These are phyloP conservation scores for Apeira syringaria DNA, from an alignment of 2,888 invertebrate species.

Conservation along the genomic window DNA sequence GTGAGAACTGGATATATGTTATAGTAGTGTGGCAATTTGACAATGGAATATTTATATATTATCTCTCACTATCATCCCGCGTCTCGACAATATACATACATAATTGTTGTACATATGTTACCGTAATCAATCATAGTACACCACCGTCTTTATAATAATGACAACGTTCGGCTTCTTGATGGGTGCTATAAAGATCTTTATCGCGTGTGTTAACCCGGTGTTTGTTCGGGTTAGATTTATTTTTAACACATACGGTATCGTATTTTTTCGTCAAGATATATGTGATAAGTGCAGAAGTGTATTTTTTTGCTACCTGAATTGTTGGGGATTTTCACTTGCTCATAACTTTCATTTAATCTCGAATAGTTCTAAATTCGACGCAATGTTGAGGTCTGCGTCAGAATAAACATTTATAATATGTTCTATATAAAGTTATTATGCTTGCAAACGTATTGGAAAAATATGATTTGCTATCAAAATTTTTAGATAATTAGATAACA, in stretches of 20 bases:
- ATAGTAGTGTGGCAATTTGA: slow-evolving; percentile 9
- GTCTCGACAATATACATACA: neutral
- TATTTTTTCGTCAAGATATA: too few species aligned
- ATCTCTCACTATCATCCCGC: slow-evolving; percentile 7
- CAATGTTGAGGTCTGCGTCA: too few species aligned
- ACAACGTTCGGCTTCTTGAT: slow-evolving; percentile 19
- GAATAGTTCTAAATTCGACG: too few species aligned
- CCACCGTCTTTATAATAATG: slow-evolving; percentile 9
- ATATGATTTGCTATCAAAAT: too few species aligned
- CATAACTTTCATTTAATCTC: too few species aligned
- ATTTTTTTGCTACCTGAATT: too few species aligned
- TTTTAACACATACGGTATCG: slow-evolving; percentile 18
- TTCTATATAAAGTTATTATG: too few species aligned
- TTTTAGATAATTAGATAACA: too few species aligned
- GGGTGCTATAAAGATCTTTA: slow-evolving; percentile 28
- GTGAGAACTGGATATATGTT: slow-evolving; percentile 7
- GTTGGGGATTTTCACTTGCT: too few species aligned
- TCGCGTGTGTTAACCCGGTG: slow-evolving; percentile 18
- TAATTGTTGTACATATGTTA: slow-evolving; percentile 10
- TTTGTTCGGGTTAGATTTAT: slow-evolving; percentile 14
- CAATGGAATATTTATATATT: slow-evolving; percentile 34
- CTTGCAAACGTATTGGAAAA: too few species aligned
- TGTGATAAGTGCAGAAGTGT: too few species aligned
- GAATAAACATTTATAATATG: too few species aligned
- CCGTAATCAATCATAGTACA: slow-evolving; percentile 34